Evolutionary conservation across 1,140 invertebrate genomes (phyloP).

Genomic region (Stegodyphus mimosarum): DNA sequence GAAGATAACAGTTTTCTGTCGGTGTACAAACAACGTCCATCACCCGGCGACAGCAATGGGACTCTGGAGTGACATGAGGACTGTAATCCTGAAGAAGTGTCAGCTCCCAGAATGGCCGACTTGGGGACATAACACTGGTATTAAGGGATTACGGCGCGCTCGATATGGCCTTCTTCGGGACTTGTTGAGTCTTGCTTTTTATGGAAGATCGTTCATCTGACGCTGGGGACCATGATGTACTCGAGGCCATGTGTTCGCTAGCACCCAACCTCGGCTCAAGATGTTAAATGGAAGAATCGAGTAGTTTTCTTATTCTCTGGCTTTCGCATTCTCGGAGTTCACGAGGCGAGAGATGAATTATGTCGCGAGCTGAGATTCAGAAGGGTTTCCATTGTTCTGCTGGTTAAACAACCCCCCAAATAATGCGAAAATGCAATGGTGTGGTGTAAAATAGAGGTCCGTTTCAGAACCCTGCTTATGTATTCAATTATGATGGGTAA

Average conservation of each 20-base stretch:
- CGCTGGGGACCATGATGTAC: conserved; percentile 42
- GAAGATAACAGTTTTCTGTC: conserved; percentile 32
- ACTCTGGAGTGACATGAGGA: conserved; percentile 55
- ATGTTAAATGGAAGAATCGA: too few relatives aligned
- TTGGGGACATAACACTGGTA: conserved; percentile 48
- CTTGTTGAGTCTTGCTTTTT: conserved; percentile 46
- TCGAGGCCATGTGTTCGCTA: background rate
- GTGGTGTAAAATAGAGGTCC: too few relatives aligned
- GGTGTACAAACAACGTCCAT: conserved; percentile 38
- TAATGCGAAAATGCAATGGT: too few relatives aligned
- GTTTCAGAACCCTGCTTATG: too few relatives aligned
- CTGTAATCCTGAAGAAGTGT: conserved; percentile 55
- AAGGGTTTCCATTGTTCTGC: too few relatives aligned
- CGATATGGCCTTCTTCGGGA: conserved; percentile 10
- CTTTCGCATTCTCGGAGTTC: too few relatives aligned
- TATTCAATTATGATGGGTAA: too few relatives aligned
- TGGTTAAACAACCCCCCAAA: too few relatives aligned
- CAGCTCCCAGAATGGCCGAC: conserved; percentile 39
- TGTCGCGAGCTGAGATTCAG: too few relatives aligned
- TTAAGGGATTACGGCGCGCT: conserved; percentile 45
- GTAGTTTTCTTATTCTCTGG: too few relatives aligned
- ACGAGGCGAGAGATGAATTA: too few relatives aligned
- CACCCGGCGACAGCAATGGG: conserved; percentile 49
- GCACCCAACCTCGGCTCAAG: conserved; percentile 2
- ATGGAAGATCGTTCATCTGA: conserved; percentile 46